These are phyloP conservation scores for Physella acuta DNA, from an alignment of 1,140 invertebrate species.

Conservation along the genomic window DNA sequence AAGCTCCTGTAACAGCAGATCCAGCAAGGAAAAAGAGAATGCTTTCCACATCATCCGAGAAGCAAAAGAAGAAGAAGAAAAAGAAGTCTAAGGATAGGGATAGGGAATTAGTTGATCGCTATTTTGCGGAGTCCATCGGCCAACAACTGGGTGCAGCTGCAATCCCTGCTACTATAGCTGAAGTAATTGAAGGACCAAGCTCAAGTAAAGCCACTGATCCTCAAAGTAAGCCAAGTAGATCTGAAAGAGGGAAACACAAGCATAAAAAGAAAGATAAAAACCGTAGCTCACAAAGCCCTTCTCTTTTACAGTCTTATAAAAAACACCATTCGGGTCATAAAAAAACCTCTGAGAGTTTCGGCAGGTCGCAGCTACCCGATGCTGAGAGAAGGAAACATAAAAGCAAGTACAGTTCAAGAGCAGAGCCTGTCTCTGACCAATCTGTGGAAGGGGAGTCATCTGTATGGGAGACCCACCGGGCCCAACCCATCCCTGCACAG, in stretches of 20 bases:
- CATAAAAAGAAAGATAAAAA: conserved; percentile 30
- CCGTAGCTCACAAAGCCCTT: conserved; percentile 1
- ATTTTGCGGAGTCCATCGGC: conserved; percentile 5
- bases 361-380: background rate
- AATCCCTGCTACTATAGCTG: background rate
- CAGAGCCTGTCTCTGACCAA: background rate
- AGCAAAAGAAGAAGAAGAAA: conserved; percentile 18
- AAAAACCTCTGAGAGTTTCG: conserved; percentile 27
- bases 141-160: background rate
- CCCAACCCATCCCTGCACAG: background rate
- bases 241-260: conserved; percentile 24
- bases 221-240: background rate
- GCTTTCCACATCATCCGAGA: background rate
- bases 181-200: background rate
- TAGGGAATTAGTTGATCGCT: conserved; percentile 3
- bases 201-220: conserved; percentile 16
- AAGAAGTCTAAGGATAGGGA: conserved; percentile 17
- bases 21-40: background rate
- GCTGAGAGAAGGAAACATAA: conserved; percentile 3
- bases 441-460: background rate
- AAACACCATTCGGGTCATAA: conserved; percentile 47
- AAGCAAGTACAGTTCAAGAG: background rate
- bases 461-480: background rate
- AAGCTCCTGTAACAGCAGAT: too few species aligned
- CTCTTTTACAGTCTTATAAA: conserved; percentile 30